Evolutionary conservation across 1,140 invertebrate species (phyloP).

Genomic region (Ostrea edulis): DNA sequence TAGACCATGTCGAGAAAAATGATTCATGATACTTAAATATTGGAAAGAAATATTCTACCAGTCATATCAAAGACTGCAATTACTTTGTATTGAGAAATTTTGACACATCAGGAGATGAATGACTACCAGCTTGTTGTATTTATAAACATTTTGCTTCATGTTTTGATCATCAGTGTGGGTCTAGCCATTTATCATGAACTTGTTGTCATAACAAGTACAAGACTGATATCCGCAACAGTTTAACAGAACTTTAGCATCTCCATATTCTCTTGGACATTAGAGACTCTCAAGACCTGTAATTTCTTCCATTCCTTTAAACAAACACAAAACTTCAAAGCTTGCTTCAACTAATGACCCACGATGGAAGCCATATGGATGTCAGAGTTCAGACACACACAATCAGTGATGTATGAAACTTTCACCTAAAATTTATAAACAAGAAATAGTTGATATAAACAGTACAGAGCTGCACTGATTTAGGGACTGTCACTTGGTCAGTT

Average conservation of each 20-base stretch:
- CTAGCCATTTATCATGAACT: slow-evolving; percentile 19
- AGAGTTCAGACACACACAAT: background rate
- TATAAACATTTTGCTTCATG: slow-evolving; percentile 20
- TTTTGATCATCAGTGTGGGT: slow-evolving; percentile 1
- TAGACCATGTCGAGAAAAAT: slow-evolving; percentile 8
- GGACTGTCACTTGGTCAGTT: background rate
- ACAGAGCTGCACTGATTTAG: background rate
- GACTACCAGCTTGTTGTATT: background rate
- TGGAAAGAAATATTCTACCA: background rate
- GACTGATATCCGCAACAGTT: background rate
- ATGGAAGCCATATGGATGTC: background rate
- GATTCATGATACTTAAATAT: background rate
- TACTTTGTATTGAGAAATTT: background rate
- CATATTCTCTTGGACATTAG: background rate
- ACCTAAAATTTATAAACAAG: slow-evolving; percentile 31
- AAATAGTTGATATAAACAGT: background rate
- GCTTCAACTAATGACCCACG: slow-evolving; percentile 4
- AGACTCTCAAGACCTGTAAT: background rate
- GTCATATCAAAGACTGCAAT: background rate
- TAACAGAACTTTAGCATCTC: background rate
- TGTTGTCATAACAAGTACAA: slow-evolving; percentile 24
- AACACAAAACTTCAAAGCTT: background rate
- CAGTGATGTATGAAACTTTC: slow-evolving; percentile 13
- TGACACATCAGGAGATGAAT: slow-evolving; percentile 1
- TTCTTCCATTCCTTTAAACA: background rate